phyloP scores from a whole-genome alignment of 1,140 invertebrate genomes.

The Ladona fulva region DNA sequence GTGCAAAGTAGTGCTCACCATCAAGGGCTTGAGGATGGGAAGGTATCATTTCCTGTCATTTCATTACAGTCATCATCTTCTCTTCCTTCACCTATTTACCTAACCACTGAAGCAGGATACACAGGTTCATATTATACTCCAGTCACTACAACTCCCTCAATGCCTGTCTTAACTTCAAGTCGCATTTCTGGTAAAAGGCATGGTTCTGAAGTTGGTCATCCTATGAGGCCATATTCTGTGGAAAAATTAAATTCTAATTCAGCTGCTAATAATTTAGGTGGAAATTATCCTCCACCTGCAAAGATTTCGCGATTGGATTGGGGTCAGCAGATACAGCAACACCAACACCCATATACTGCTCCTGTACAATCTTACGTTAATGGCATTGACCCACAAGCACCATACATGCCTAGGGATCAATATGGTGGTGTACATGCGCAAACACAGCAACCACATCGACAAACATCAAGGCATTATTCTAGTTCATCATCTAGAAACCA shows the following conservation, averaged over 20 bases:
- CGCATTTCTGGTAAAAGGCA: not conserved
- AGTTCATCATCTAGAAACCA: not conserved
- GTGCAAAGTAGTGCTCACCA: not conserved
- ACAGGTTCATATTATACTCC: not conserved
- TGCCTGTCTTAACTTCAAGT: not conserved
- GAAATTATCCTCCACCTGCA: conserved; percentile 30
- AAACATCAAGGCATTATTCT: not conserved
- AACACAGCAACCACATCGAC: not conserved
- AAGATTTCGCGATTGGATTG: conserved; percentile 44
- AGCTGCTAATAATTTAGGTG: conserved; percentile 17
- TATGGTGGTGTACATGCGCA: not conserved
- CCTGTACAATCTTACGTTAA: not conserved
- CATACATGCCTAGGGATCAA: not conserved
- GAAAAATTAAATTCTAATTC: not conserved
- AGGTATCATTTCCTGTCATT: not conserved
- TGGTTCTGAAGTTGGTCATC: not conserved
- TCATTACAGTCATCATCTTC: not conserved
- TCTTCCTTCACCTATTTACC: not conserved
- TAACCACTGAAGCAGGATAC: not conserved
- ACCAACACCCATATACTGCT: not conserved
- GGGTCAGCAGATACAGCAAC: conserved; percentile 30
- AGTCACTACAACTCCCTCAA: not conserved
- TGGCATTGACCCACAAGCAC: not conserved
- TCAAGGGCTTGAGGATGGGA: not conserved
- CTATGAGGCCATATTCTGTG: not conserved